Conservation (phyloP, 2,797 vertebrate species). For the Microhierax caerulescens region DNA sequence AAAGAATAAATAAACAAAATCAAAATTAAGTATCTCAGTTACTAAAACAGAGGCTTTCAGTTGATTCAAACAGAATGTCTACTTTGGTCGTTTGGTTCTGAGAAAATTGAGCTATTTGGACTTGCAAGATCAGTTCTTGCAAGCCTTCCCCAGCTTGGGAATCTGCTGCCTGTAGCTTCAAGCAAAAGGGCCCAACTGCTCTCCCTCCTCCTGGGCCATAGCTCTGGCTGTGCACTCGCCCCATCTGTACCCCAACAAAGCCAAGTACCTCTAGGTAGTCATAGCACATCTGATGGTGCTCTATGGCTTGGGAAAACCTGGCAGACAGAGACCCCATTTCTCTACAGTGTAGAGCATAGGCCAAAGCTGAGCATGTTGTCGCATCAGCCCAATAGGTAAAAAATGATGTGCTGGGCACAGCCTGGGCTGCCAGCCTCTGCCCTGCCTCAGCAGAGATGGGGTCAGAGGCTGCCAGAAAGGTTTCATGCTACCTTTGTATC, state of each 20-base stretch:
- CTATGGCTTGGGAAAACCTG: not conserved
- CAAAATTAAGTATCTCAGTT: not conserved
- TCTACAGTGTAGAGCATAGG: not conserved
- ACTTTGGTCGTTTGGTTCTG: not conserved
- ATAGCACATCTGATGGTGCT: not conserved
- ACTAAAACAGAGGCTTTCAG: not conserved
- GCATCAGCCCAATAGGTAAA: not conserved
- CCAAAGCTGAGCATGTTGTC: not conserved
- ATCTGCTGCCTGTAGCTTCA: slow-evolving; percentile 35
- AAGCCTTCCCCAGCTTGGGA: not conserved
- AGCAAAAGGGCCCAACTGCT: not conserved
- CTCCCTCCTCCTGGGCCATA: not conserved
- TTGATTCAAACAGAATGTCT: not conserved
- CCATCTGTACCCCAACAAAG: not conserved
- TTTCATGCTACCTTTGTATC: not conserved
- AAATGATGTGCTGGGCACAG: not conserved
- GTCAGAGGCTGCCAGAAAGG: not conserved
- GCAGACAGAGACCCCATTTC: not conserved
- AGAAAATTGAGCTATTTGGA: not conserved
- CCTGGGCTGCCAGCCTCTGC: not conserved
- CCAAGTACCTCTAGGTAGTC: not conserved
- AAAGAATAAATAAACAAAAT: slow-evolving; percentile 4
- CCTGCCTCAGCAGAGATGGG: not conserved
- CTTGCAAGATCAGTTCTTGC: slow-evolving; percentile 7
- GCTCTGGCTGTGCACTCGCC: not conserved